Evolutionary conservation across 2,888 invertebrate species (phyloP).

Genomic region (Megaustenia siamemsis): DNA sequence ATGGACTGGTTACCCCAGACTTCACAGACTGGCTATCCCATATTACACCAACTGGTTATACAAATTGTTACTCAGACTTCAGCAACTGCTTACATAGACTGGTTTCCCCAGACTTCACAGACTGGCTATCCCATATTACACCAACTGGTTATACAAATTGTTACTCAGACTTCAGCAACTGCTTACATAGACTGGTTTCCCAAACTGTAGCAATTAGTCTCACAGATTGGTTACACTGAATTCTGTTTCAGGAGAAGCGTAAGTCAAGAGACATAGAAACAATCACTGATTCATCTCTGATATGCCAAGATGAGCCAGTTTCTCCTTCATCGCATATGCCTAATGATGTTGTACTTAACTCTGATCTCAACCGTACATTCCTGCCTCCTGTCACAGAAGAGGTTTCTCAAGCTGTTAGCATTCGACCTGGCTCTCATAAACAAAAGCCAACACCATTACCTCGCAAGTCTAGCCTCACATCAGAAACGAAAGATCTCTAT

Average conservation of each 20-base stretch:
- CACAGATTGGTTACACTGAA: background rate
- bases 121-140: no score
- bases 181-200: no score
- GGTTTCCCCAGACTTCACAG: no score
- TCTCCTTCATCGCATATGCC: background rate
- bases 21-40: no score
- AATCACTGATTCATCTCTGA: constrained; percentile 83
- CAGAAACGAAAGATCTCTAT: constrained; percentile 37
- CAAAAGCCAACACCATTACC: constrained; percentile 48
- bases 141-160: no score
- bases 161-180: no score
- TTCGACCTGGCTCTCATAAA: background rate
- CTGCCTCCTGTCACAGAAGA: constrained; percentile 34
- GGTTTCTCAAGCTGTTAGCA: background rate
- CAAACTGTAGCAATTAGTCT: no score
- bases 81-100: no score
- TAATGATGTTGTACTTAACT: background rate
- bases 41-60: no score
- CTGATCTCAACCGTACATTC: background rate
- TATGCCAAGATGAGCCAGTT: background rate
- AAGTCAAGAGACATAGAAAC: constrained; percentile 92
- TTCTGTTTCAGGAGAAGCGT: constrained; percentile 87
- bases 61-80: no score
- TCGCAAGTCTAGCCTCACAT: constrained; percentile 44
- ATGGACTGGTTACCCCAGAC: no score